Percentiles rank a stretch among this genome's conserved stretches.
These are phyloP conservation scores for Bubalus kerabau DNA, from an alignment of 2,113 vertebrate genomes.

Conservation along the genomic window DNA sequence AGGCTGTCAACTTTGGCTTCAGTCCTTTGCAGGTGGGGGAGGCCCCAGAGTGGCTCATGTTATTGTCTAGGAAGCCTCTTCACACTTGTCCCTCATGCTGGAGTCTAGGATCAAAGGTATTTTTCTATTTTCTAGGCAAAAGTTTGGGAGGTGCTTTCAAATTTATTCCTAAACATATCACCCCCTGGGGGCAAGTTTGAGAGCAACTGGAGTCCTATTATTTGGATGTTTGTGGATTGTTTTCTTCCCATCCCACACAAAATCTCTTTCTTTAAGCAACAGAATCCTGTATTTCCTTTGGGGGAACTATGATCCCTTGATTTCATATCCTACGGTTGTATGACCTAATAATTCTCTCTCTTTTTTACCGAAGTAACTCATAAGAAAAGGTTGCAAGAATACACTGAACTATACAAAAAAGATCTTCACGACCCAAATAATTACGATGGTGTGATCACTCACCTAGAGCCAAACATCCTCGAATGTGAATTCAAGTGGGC, in stretches of 20 bases:
- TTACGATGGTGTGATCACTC: neutral
- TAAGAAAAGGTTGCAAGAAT: neutral
- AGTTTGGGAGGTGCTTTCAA: neutral
- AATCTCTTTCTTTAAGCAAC: neutral
- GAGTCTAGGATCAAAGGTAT: neutral
- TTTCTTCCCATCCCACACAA: neutral
- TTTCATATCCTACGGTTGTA: too few species aligned
- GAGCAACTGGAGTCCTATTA: neutral
- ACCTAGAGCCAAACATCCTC: neutral
- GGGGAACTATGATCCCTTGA: neutral
- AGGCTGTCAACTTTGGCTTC: neutral
- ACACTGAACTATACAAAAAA: neutral
- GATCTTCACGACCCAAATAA: neutral
- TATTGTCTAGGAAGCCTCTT: neutral
- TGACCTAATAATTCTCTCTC: neutral
- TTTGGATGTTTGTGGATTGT: too few species aligned
- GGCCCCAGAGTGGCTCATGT: neutral
- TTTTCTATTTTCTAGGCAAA: neutral
- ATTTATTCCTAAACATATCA: neutral
- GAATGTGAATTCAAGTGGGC: neutral
- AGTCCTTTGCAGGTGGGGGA: neutral
- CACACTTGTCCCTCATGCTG: accelerated
- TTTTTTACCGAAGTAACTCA: neutral
- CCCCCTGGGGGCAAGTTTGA: neutral
- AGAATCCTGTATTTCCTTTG: neutral